phyloP scores from a whole-genome alignment of 2,888 invertebrate genomes.

The Sarcophaga caerulescens region DNA sequence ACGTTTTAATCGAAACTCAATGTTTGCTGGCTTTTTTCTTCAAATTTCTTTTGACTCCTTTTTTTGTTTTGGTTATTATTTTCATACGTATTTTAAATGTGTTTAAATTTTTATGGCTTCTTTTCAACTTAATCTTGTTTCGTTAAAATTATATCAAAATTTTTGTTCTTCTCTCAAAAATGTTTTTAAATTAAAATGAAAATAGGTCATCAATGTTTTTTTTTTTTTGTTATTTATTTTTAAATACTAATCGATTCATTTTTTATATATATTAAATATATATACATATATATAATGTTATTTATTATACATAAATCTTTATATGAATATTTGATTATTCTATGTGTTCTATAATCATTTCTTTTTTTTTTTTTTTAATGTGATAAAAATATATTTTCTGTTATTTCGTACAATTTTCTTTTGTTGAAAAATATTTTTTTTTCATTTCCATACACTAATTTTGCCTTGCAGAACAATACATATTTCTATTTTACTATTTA shows the following conservation, averaged over 20 bases:
- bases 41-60: background rate
- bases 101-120: background rate
- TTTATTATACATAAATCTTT: slow-evolving; percentile 25
- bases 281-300: background rate
- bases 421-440: slow-evolving; percentile 31
- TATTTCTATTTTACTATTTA: slow-evolving; percentile 26
- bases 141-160: background rate
- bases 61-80: background rate
- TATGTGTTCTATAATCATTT: slow-evolving; percentile 28
- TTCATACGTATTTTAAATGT: slow-evolving; percentile 1
- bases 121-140: background rate
- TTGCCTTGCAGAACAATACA: slow-evolving; percentile 43
- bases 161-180: no score
- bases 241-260: slow-evolving; percentile 78
- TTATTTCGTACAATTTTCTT: slow-evolving; percentile 57
- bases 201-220: slow-evolving; percentile 38
- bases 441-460: slow-evolving; percentile 39
- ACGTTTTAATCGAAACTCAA: no score
- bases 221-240: slow-evolving; percentile 63
- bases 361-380: slow-evolving; percentile 9
- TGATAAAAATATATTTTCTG: slow-evolving; percentile 29
- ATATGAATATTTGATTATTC: slow-evolving; percentile 35
- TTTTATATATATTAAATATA: slow-evolving; percentile 58
- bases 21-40: no score
- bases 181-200: background rate